Conservation (phyloP, 2,888 invertebrate species). For the Plagodis pulveraria region DNA sequence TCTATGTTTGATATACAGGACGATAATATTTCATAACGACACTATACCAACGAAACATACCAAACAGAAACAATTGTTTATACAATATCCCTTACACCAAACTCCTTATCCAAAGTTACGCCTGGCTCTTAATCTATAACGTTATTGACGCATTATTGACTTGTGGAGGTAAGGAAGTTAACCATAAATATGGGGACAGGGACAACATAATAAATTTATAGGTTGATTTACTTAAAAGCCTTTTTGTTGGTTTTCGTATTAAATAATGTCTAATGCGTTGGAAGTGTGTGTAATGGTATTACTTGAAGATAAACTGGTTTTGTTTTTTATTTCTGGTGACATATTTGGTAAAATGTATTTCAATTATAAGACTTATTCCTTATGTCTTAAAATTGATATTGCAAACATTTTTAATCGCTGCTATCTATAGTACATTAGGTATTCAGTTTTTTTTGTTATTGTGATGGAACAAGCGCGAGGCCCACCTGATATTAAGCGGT, state of each 20-base stretch:
- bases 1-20: too few relatives aligned
- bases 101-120: neutral
- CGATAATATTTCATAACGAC: too few relatives aligned
- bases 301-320: neutral
- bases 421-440: too few relatives aligned
- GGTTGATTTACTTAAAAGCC: conserved; percentile 58
- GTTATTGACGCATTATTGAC: conserved; percentile 67
- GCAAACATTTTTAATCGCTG: too few relatives aligned
- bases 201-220: conserved; percentile 43
- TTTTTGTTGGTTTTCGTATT: conserved; percentile 41
- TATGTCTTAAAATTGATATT: too few relatives aligned
- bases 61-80: neutral
- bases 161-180: conserved; percentile 58
- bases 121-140: conserved; percentile 13
- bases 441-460: too few relatives aligned
- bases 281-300: conserved; percentile 4
- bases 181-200: conserved; percentile 55
- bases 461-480: too few relatives aligned
- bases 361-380: too few relatives aligned
- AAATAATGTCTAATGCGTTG: conserved; percentile 13
- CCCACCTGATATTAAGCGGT: too few relatives aligned
- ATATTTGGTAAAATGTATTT: too few relatives aligned
- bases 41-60: too few relatives aligned
- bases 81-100: neutral
- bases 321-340: too few relatives aligned